Base-by-base conservation (phyloP, 2,888 invertebrate genomes). In the Atethmia centrago region DNA sequence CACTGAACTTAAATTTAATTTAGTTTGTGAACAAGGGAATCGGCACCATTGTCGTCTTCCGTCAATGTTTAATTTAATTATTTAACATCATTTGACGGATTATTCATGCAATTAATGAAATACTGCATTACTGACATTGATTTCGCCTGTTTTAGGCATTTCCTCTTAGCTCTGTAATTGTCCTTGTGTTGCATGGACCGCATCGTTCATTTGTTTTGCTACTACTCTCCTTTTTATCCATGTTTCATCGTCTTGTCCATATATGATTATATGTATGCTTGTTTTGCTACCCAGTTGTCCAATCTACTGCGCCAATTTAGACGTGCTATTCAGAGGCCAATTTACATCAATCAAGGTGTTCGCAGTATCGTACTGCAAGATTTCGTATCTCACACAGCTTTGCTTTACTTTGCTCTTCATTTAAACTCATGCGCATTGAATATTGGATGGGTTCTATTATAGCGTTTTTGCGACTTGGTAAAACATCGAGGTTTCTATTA, bases 331-430 rank as follows among this genome's bases (percentile, higher is more conserved):
- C 16, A 68, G 21, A 40, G 40, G 42, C 31, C 16, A 40, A 64
- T 73, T 73, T 45, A 75, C 14, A 53, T 53, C 36, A 73, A 63
- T 73, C 19, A 19, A 74, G 16, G 19, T 42, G 25, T 73, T 56
- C 25, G 9, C 45, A 40, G 28, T n/a, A 51, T 47, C 19, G 7
- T 47, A 49, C 19, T 47, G 42, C 28, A 56, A 16, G 10, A 7
- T 21, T 21, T 65, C 16, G 9, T 25, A 28, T 49, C 40, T 7
- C 31, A 16, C n/a, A 56, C 9, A 40, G 8, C 25, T 56, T 28
- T n/a, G 4, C 36, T 36, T 36, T 36, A 36, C n/a, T 36, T 66
- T 31, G 14, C 2, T 64, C 68, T 70, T 42, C 14, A 70, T 68
- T 51, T 40, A 67, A 1, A 4, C 8, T 63, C 42, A 64, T 45